Evolutionary conservation across 2,888 invertebrate genomes (phyloP).

Genomic region (Nebria brevicollis): DNA sequence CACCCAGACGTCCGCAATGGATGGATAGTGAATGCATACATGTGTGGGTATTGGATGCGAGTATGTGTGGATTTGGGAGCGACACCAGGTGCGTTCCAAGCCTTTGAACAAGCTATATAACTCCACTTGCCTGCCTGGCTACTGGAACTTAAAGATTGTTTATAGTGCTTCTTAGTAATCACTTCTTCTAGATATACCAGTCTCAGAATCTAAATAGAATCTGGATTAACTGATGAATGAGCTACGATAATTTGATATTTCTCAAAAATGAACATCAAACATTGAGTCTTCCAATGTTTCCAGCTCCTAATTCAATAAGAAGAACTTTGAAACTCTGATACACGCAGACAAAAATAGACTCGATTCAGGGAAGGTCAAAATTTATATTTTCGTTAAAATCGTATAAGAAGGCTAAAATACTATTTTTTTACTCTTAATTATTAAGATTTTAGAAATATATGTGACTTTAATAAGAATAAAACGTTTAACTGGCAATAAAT

Average conservation of each 20-base stretch:
- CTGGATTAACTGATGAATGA: background rate
- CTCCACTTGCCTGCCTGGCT: background rate
- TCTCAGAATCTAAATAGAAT: background rate
- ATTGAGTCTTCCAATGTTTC: background rate
- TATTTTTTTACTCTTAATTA: too few species aligned
- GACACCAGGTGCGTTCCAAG: background rate
- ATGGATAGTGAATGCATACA: background rate
- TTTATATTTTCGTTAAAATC: too few species aligned
- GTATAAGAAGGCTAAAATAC: too few species aligned
- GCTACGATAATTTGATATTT: background rate
- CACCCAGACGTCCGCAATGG: background rate
- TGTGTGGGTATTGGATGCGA: background rate
- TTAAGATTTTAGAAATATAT: too few species aligned
- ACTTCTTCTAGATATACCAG: background rate
- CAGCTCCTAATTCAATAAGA: background rate
- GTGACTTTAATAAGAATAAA: too few species aligned
- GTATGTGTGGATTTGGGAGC: background rate
- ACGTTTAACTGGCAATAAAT: too few species aligned
- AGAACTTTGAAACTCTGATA: too few species aligned
- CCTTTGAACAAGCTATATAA: background rate
- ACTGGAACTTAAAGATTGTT: background rate
- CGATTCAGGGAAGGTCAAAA: too few species aligned
- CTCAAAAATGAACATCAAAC: background rate
- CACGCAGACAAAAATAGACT: too few species aligned
- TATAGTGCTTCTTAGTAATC: background rate